Conservation (phyloP, 2,797 vertebrate genomes). For the Emys orbicularis region DNA sequence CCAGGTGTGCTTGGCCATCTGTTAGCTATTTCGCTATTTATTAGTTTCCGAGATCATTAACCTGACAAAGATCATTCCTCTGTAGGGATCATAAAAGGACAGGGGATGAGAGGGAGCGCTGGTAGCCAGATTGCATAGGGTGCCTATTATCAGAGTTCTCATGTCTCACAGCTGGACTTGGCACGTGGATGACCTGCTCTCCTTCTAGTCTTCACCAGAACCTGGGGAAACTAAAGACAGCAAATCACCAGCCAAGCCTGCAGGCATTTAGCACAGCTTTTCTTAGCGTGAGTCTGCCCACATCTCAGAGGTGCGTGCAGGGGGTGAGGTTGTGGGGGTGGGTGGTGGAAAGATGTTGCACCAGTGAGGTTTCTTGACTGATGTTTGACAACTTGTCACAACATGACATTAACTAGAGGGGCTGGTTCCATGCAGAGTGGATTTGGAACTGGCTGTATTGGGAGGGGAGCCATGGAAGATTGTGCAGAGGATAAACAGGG, state of each 20-base stretch:
- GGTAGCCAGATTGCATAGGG: background rate
- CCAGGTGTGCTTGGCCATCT: accelerated
- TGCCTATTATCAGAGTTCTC: constrained; percentile 5
- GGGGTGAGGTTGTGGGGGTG: too few relatives aligned
- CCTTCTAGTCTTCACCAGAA: background rate
- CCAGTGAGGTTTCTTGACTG: too few relatives aligned
- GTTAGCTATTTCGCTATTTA: background rate
- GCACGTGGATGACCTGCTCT: background rate
- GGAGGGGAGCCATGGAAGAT: background rate
- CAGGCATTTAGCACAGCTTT: background rate
- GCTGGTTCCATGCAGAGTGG: background rate
- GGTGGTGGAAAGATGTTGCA: background rate
- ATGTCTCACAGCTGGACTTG: constrained; percentile 29
- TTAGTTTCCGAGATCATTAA: background rate
- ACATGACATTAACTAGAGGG: background rate
- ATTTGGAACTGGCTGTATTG: background rate
- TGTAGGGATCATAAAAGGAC: background rate
- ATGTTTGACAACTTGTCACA: too few relatives aligned
- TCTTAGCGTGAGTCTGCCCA: background rate
- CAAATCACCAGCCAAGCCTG: accelerated
- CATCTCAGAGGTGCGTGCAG: background rate
- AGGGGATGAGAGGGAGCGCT: background rate
- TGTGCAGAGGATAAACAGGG: too few relatives aligned
- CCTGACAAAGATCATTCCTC: background rate
- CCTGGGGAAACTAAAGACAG: background rate